These are phyloP conservation scores for Byasa hedistus DNA, from an alignment of 2,888 invertebrate genomes.

Conservation along the genomic window DNA sequence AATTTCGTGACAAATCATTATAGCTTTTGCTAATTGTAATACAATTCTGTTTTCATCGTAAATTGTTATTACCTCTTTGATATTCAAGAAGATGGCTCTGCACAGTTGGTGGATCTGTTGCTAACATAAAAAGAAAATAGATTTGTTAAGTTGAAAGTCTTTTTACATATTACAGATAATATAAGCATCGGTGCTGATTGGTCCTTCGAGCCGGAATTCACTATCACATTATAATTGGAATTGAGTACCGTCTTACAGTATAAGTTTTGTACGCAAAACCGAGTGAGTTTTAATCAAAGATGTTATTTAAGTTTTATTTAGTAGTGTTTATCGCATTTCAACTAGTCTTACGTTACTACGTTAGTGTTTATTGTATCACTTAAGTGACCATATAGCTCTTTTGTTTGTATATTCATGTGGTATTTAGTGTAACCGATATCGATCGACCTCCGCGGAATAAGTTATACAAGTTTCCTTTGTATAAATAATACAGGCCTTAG, in stretches of 20 bases:
- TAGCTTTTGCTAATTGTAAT: not conserved
- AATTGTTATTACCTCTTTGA: not conserved
- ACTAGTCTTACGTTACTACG: slow-evolving; percentile 77
- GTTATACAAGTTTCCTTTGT: slow-evolving; percentile 61
- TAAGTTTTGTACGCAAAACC: slow-evolving; percentile 65
- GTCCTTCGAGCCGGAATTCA: slow-evolving; percentile 59
- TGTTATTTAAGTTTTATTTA: slow-evolving; percentile 75
- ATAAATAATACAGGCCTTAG: slow-evolving; percentile 60
- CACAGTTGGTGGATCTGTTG: not conserved
- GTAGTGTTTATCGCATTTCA: slow-evolving; percentile 78
- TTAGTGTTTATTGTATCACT: slow-evolving; percentile 68
- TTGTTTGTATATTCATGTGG: slow-evolving; percentile 74
- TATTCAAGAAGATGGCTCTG: not conserved
- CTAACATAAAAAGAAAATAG: not conserved
- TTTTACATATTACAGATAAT: not conserved
- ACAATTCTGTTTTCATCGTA: not conserved
- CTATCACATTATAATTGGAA: slow-evolving; percentile 66
- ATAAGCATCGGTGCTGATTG: slow-evolving; percentile 35
- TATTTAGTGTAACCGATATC: slow-evolving; percentile 59
- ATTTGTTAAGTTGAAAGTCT: not conserved
- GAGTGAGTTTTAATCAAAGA: slow-evolving; percentile 80
- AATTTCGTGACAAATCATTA: too few relatives aligned
- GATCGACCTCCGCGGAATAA: slow-evolving; percentile 54
- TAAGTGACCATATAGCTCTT: slow-evolving; percentile 58
- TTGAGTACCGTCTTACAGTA: slow-evolving; percentile 66